phyloP scores from a whole-genome alignment of 2,797 vertebrate species.

The Ptychobarbus kaznakovi region DNA sequence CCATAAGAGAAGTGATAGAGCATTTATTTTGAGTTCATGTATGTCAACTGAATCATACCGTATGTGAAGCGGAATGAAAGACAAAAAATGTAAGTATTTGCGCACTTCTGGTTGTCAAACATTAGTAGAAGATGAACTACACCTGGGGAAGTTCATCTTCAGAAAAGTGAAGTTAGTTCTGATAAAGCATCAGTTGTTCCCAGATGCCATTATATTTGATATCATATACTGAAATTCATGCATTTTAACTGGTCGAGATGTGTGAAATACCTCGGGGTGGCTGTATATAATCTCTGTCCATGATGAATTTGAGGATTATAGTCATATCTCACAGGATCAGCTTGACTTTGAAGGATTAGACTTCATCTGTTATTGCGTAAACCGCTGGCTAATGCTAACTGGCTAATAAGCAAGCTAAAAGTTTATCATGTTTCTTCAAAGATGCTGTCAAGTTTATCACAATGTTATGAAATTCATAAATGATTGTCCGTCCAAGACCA shows the following conservation, averaged over 20 bases:
- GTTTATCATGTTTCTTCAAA: conserved; percentile 41
- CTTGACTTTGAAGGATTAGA: conserved; percentile 70
- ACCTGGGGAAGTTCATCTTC: neutral
- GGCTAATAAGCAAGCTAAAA: conserved; percentile 65
- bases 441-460: conserved; percentile 78
- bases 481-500: conserved; percentile 79
- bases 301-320: neutral
- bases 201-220: neutral
- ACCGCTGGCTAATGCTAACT: conserved; percentile 61
- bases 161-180: neutral
- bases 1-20: neutral
- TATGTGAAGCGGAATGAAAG: neutral
- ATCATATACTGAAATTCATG: neutral
- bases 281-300: neutral
- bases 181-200: neutral
- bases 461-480: conserved; percentile 54
- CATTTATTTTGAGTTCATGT: neutral
- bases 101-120: neutral
- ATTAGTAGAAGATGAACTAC: neutral
- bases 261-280: neutral
- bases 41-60: neutral
- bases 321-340: conserved; percentile 63
- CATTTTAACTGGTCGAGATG: neutral
- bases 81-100: neutral
- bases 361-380: conserved; percentile 65